Evolutionary conservation across 2,113 vertebrate species (phyloP), one percentile per base, ranked within the genome.

Genomic region (Hippotragus niger): DNA sequence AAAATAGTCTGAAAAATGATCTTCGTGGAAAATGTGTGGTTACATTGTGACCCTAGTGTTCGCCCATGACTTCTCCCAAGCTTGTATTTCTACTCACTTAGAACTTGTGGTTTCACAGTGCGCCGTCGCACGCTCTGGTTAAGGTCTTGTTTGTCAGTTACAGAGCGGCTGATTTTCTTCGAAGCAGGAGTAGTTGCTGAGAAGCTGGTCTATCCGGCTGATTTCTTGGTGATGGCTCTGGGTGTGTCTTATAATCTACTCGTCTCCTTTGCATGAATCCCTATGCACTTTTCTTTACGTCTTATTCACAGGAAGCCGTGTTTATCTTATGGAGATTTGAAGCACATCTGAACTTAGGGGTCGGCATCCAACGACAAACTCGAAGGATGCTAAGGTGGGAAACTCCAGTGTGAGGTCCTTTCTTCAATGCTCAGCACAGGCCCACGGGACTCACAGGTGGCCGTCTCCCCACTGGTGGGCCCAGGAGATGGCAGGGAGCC

Each of bases 221-320:
- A 6, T 3, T 17, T 15, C 76, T 19, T 11, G 29, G 45, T 11
- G 76, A 6, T 10, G 15, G 15, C 45, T 80, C 29, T 50, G 76
- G 16, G 43, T n/a, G 31, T 12, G n/a, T 67, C 13, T 90, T 15
- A 92, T 27, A 47, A 21, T 90, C 87, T 80, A 0, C 8, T 90
- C 1, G 1, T 97, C 95, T 97, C 82, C 33, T 40, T 10, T 93
- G 64, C 88, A 27, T 94, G 87, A 97, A 74, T 16, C 74, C 31
- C 88, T 94, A 2, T 33, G 19, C 74, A 76, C 17, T 64, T 95
- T 94, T 91, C 2, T 91, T 74, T 95, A 11, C 5, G 82, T 2
- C 31, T 31, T 87, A 67, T 94, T 93, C 57, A 78, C 95, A 96
- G 50, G n/a, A n/a, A 98, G 27, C 2, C 3, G 13, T 31, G n/a